Evolutionary conservation across 2,113 vertebrate species (phyloP).

Genomic region (Pseudopipra pipra): DNA sequence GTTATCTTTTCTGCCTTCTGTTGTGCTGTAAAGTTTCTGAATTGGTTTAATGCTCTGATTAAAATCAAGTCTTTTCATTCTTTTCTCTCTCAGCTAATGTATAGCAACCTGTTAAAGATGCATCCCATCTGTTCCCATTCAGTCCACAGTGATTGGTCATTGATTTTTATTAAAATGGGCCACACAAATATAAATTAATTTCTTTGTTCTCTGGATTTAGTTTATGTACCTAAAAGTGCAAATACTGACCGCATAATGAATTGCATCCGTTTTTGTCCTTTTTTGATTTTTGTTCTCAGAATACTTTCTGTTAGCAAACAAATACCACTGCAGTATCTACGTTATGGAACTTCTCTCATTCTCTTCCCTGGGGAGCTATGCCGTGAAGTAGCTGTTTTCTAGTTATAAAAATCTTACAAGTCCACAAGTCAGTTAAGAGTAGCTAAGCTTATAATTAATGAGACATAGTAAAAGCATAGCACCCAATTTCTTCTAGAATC

Average conservation of each 20-base stretch:
- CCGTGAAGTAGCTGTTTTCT: background rate
- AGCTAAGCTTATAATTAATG: background rate
- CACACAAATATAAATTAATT: constrained; percentile 16
- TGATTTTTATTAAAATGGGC: constrained; percentile 30
- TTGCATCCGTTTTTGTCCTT: background rate
- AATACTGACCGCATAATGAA: background rate
- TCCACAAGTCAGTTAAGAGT: background rate
- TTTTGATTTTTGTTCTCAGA: background rate
- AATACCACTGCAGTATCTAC: background rate
- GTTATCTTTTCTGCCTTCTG: constrained; percentile 26
- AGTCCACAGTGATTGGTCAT: background rate
- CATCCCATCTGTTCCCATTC: constrained; percentile 43
- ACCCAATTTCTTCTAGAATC: background rate
- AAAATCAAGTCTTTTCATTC: constrained; percentile 47
- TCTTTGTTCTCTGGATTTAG: background rate
- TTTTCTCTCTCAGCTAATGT: constrained; percentile 12
- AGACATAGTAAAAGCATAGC: background rate
- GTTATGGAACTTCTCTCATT: background rate
- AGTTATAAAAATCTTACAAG: background rate
- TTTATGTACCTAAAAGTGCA: background rate
- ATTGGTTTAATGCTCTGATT: constrained; percentile 31
- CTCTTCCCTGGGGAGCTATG: background rate
- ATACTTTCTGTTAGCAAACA: background rate
- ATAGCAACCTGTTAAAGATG: background rate
- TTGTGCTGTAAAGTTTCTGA: constrained; percentile 30